Evolutionary conservation across 1,140 invertebrate genomes (phyloP).

Genomic region (Sycophila sp.): DNA sequence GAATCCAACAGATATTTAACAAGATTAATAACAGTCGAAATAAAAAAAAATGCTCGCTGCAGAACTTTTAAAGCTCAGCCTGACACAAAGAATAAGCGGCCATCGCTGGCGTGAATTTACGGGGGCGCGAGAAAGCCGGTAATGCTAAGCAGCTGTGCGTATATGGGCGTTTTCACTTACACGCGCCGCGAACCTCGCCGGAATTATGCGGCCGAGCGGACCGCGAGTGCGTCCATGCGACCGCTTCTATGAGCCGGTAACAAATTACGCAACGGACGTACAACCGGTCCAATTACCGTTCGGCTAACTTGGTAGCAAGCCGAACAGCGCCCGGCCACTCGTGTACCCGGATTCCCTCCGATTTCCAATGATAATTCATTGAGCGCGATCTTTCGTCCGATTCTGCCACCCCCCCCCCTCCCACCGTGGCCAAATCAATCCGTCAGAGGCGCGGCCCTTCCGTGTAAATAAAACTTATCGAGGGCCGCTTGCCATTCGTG

Average conservation of each 20-base stretch:
- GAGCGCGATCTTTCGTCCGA: not conserved
- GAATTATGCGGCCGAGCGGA: not conserved
- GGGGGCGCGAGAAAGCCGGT: not conserved
- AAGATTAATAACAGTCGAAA: too few relatives aligned
- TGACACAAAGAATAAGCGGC: too few relatives aligned
- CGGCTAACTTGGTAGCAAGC: conserved; percentile 4
- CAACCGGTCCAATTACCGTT: conserved; percentile 11
- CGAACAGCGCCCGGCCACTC: too few relatives aligned
- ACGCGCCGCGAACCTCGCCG: not conserved
- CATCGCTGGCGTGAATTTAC: too few relatives aligned
- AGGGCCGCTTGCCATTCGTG: not conserved
- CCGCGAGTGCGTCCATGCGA: too few relatives aligned
- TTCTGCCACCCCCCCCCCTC: too few relatives aligned
- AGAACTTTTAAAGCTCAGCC: too few relatives aligned
- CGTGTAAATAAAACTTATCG: not conserved
- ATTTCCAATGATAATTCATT: conserved; percentile 3
- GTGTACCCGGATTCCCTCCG: not conserved
- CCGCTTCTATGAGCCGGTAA: too few relatives aligned
- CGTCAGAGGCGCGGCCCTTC: not conserved
- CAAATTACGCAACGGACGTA: conserved; percentile 4
- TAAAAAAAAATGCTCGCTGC: too few relatives aligned
- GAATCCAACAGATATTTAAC: too few relatives aligned
- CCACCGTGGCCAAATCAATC: too few relatives aligned
- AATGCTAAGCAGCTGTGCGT: conserved; percentile 15
- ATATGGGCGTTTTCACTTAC: conserved; percentile 22